Evolutionary conservation across 2,888 invertebrate genomes (phyloP).

Genomic region (Nipponacmea schrenckii): DNA sequence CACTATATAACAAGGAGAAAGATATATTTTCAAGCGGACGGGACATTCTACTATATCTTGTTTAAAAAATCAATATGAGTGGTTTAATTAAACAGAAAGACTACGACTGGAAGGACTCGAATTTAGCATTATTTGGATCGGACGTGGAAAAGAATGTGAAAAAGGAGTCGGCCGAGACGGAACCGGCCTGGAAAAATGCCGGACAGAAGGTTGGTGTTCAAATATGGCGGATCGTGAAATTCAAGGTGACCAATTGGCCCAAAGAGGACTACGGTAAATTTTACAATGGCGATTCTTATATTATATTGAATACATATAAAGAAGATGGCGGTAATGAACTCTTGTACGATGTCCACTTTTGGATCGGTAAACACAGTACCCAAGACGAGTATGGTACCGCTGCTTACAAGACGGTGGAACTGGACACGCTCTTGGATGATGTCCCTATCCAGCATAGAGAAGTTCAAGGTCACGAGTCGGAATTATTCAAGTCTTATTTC

Average conservation of each 20-base stretch:
- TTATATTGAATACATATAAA: slow-evolving; percentile 55
- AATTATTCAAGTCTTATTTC: slow-evolving; percentile 64
- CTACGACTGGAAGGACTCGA: slow-evolving; percentile 62
- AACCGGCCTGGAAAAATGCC: slow-evolving; percentile 61
- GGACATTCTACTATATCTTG: no score
- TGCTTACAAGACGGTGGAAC: slow-evolving; percentile 68
- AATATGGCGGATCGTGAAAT: slow-evolving; percentile 65
- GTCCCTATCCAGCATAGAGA: slow-evolving; percentile 66
- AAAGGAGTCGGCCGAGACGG: slow-evolving; percentile 64
- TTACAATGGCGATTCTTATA: slow-evolving; percentile 42
- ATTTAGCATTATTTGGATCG: slow-evolving; percentile 58
- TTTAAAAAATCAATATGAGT: no score
- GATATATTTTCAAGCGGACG: no score
- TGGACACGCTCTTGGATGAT: slow-evolving; percentile 66
- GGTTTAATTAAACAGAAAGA: slow-evolving; percentile 52
- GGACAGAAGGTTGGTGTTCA: slow-evolving; percentile 57
- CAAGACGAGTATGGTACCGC: slow-evolving; percentile 69
- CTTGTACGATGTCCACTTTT: slow-evolving; percentile 66
- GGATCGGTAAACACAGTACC: slow-evolving; percentile 67
- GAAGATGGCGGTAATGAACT: slow-evolving; percentile 52
- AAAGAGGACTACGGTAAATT: slow-evolving; percentile 38
- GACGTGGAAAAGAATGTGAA: slow-evolving; percentile 56
- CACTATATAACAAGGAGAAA: no score
- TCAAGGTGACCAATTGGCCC: slow-evolving; percentile 36
- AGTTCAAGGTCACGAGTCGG: slow-evolving; percentile 62